phyloP scores from a whole-genome alignment of 2,113 vertebrate genomes.

The Fukomys damarensis region DNA sequence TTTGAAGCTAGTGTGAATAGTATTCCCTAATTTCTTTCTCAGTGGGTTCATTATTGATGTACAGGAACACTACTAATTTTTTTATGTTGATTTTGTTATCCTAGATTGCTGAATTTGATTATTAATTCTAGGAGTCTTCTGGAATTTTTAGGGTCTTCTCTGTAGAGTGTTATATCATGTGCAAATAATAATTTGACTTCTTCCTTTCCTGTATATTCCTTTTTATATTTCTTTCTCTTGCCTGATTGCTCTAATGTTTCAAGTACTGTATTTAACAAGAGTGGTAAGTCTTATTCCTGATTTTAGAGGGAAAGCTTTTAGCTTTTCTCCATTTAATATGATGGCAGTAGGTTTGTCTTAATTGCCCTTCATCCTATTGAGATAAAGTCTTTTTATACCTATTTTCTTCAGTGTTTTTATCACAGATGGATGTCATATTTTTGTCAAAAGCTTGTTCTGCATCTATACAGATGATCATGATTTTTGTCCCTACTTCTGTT shows the following conservation, averaged over 20 bases:
- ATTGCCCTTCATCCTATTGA: neutral
- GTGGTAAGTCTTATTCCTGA: neutral
- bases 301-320: neutral
- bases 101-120: neutral
- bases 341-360: neutral
- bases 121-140: neutral
- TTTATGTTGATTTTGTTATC: neutral
- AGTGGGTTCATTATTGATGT: neutral
- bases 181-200: neutral
- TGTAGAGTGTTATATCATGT: neutral
- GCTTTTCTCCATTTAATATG: neutral
- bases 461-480: neutral
- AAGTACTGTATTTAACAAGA: neutral
- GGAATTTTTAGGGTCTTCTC: neutral
- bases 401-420: neutral
- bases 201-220: neutral
- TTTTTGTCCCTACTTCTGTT: neutral
- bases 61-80: neutral
- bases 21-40: neutral
- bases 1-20: neutral
- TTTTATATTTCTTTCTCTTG: neutral
- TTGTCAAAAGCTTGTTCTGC: no score
- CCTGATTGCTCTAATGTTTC: neutral
- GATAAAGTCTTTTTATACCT: neutral
- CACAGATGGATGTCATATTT: neutral